Base-by-base conservation (phyloP, 2,888 invertebrate genomes). In the Elmis aenea region DNA sequence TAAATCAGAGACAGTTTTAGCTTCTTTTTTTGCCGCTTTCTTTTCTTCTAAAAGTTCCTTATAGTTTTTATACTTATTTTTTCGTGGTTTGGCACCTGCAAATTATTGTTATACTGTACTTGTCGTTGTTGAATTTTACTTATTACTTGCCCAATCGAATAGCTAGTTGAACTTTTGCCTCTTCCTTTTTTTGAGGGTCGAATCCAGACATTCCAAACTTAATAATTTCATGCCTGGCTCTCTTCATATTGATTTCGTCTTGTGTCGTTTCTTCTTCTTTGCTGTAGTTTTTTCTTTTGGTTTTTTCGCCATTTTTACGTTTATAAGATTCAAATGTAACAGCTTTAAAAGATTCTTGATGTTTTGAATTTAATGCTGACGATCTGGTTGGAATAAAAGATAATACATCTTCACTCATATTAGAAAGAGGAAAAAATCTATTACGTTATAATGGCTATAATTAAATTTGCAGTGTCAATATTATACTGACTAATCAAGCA, bases 141-240 rank as follows among this genome's bases (percentile, higher is more conserved):
- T 18, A 8, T 18, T 18, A 49, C 65, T 60, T 59, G 70, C 84
- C 92, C 58, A 93, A 74, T 63, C 83, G 84, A 16, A 92, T 75
- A 1, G 87, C 81, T 9, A 85, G 66, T 3, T 82, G 80, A 24
- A 84, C 75, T 71, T 85, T 84, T n/a, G 87, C 87, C 61, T 85
- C 79, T 52, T 81, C 76, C 55, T 86, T 84, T 57, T 83, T 80
- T 5, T 73, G 70, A 2, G 78, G 70, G 36, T 79, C 74, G 34
- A 89, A 79, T 32, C 87, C 88, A 13, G 79, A 77, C 69, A 87
- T 83, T 16, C 88, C 90, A 64, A 91, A 87, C 58, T 85, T 88
- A 4, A 87, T 77, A 3, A 93, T 77, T 61, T 93, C 92, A 64
- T 83, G 81, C 31, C 86, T 75, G 1, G 85, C 81, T 55, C 73